These are phyloP conservation scores for Leucoraja erinaceus DNA, from an alignment of 2,113 vertebrate species.

Conservation along the genomic window DNA sequence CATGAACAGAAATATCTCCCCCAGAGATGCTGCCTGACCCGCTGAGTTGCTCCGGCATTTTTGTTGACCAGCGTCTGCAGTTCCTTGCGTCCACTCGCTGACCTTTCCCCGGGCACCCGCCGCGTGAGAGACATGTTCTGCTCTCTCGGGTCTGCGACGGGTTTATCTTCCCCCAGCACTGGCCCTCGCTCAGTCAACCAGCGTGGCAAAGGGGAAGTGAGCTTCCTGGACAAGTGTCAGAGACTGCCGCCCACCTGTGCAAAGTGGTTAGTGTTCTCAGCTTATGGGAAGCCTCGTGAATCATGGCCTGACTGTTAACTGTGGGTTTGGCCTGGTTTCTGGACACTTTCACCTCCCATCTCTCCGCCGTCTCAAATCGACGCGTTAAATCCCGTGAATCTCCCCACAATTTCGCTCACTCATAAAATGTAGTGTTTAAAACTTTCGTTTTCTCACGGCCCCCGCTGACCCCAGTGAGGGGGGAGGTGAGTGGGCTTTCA, in stretches of 20 bases:
- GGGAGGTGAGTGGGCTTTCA: background rate
- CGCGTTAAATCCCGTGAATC: background rate
- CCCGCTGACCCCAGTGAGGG: background rate
- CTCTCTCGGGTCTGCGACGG: too few relatives aligned
- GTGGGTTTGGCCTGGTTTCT: background rate
- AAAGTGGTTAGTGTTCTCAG: background rate
- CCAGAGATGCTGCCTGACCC: too few relatives aligned
- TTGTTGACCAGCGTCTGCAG: too few relatives aligned
- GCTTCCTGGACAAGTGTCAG: background rate
- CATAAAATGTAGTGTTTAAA: background rate
- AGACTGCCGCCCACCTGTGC: background rate
- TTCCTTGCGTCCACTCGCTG: too few relatives aligned
- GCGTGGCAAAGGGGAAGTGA: background rate
- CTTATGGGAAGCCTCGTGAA: slow-evolving; percentile 20
- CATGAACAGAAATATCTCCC: too few relatives aligned
- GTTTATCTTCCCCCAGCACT: background rate
- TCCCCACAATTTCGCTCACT: background rate
- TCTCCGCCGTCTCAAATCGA: background rate
- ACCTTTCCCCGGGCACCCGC: too few relatives aligned
- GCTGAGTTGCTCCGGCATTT: too few relatives aligned
- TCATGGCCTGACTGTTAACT: background rate
- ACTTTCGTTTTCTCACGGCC: background rate
- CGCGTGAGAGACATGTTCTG: too few relatives aligned
- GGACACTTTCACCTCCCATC: background rate
- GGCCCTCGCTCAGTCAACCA: background rate